phyloP scores from a whole-genome alignment of 2,797 vertebrate species.

The Vireo griseus region DNA sequence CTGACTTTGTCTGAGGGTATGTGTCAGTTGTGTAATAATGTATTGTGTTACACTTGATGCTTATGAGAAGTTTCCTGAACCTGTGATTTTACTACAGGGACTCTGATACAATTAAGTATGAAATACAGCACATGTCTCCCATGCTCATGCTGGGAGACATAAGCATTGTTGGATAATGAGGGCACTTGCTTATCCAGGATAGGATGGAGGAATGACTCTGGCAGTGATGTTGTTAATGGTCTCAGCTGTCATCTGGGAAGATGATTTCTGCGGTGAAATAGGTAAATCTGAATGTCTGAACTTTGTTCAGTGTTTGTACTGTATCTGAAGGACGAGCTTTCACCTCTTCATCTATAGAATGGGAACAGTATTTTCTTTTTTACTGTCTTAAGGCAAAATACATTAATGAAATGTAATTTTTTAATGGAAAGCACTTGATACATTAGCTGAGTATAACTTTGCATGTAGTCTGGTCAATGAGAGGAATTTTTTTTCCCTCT shows the following conservation, averaged over 20 bases:
- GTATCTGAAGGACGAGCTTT: not conserved
- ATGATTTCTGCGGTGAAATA: not conserved
- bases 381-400: not conserved
- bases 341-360: not conserved
- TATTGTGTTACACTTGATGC: not conserved
- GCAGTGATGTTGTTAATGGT: not conserved
- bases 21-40: fast-evolving
- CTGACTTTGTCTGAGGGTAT: not conserved
- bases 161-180: not conserved
- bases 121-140: not conserved
- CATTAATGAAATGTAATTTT: not conserved
- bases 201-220: not conserved
- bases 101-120: not conserved
- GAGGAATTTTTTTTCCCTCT: not conserved
- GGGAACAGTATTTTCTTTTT: not conserved
- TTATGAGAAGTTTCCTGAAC: not conserved
- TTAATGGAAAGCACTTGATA: not conserved
- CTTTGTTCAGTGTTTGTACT: not conserved
- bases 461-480: not conserved
- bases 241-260: not conserved
- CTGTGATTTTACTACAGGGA: not conserved
- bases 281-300: not conserved
- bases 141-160: not conserved
- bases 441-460: not conserved
- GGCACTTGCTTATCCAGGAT: not conserved